Conservation (phyloP, 1,140 invertebrate species). For the Cecropterus lyciades region DNA sequence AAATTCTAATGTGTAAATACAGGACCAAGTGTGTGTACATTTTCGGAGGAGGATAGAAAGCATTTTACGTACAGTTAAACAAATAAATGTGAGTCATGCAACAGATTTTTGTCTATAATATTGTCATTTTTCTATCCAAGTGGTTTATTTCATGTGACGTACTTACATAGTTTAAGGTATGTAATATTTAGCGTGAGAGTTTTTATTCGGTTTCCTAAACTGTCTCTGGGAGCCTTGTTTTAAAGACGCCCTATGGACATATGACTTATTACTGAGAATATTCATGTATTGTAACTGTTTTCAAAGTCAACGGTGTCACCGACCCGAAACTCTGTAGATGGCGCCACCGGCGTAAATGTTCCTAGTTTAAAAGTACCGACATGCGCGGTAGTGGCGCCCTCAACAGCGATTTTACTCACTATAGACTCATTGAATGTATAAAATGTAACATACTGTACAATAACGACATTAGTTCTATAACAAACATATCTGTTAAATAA, state of each 20-base stretch:
- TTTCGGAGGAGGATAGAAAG: slow-evolving; percentile 37
- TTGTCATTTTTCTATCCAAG: slow-evolving; percentile 2
- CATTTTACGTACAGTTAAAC: slow-evolving; percentile 45
- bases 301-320: too few species aligned
- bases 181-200: neutral
- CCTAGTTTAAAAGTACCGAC: too few species aligned
- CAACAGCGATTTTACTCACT: too few species aligned
- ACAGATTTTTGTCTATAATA: slow-evolving; percentile 23
- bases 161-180: slow-evolving; percentile 25
- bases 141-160: slow-evolving; percentile 12
- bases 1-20: slow-evolving; percentile 69
- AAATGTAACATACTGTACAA: neutral
- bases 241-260: slow-evolving; percentile 1
- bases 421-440: too few species aligned
- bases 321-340: too few species aligned
- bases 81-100: slow-evolving; percentile 9
- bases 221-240: slow-evolving; percentile 12
- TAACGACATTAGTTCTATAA: neutral
- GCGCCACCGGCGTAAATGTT: too few species aligned
- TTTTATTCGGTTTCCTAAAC: neutral
- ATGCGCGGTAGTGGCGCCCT: too few species aligned
- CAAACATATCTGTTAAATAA: too few species aligned
- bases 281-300: too few species aligned
- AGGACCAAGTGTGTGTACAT: slow-evolving; percentile 71
- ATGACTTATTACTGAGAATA: too few species aligned